Evolutionary conservation across 2,113 vertebrate species (phyloP).

Genomic region (Nothobranchius furzeri): DNA sequence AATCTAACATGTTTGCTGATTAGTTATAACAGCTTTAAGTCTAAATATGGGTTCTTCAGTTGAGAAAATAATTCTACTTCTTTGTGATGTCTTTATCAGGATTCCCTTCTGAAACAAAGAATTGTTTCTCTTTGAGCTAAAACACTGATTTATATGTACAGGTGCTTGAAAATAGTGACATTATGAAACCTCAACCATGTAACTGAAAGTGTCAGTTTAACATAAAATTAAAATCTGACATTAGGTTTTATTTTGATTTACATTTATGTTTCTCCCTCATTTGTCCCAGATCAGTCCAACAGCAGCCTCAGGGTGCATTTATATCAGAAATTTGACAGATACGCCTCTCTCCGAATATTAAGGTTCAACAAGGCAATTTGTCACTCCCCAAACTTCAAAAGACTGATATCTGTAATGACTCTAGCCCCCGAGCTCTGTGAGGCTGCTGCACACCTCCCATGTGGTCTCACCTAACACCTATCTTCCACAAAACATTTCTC

Average conservation of each 20-base stretch:
- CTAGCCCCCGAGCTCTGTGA: slow-evolving; percentile 57
- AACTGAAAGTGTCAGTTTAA: no score
- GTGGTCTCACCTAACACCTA: slow-evolving; percentile 39
- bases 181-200: no score
- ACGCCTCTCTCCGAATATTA: slow-evolving; percentile 63
- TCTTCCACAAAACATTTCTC: slow-evolving; percentile 10
- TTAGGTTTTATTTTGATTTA: slow-evolving; percentile 5
- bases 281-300: slow-evolving; percentile 34
- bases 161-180: no score
- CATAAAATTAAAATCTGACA: background rate
- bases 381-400: slow-evolving; percentile 68
- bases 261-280: slow-evolving; percentile 28
- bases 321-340: slow-evolving; percentile 64
- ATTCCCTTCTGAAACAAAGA: no score
- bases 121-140: no score
- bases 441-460: slow-evolving; percentile 50
- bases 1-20: no score
- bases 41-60: no score
- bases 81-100: no score
- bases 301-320: slow-evolving; percentile 48
- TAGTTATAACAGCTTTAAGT: no score
- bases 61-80: no score
- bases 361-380: slow-evolving; percentile 73
- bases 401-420: slow-evolving; percentile 67
- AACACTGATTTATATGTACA: no score